phyloP scores from a whole-genome alignment of 2,113 vertebrate species.

The Sialia sialis region DNA sequence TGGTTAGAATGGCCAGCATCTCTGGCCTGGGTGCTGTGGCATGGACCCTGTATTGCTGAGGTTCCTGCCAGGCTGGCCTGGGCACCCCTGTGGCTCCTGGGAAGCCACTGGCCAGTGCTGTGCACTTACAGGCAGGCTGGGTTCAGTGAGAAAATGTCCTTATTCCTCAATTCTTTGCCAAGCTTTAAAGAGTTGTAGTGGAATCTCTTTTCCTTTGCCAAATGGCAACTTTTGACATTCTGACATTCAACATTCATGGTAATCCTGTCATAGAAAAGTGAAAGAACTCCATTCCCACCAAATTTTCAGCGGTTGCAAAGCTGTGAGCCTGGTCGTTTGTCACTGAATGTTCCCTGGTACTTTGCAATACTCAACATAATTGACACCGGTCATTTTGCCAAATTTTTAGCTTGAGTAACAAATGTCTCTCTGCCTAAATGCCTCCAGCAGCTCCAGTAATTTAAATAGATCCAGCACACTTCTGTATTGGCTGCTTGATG shows the following conservation, averaged over 20 bases:
- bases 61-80: background rate
- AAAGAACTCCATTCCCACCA: background rate
- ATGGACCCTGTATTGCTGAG: background rate
- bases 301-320: background rate
- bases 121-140: background rate
- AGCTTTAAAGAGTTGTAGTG: background rate
- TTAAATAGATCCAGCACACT: background rate
- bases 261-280: background rate
- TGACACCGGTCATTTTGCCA: background rate
- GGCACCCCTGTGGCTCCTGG: background rate
- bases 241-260: background rate
- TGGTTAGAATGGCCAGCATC: background rate
- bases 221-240: background rate
- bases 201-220: background rate
- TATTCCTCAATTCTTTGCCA: background rate
- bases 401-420: background rate
- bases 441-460: background rate
- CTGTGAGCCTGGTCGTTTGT: accelerated
- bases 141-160: background rate
- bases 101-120: background rate
- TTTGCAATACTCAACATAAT: background rate
- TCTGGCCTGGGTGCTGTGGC: background rate
- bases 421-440: background rate
- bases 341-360: background rate
- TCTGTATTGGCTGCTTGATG: background rate